Evolutionary conservation across 1,140 invertebrate genomes (phyloP), one percentile per base, ranked within the genome.

Genomic region (Drosophila kurseongensis): DNA sequence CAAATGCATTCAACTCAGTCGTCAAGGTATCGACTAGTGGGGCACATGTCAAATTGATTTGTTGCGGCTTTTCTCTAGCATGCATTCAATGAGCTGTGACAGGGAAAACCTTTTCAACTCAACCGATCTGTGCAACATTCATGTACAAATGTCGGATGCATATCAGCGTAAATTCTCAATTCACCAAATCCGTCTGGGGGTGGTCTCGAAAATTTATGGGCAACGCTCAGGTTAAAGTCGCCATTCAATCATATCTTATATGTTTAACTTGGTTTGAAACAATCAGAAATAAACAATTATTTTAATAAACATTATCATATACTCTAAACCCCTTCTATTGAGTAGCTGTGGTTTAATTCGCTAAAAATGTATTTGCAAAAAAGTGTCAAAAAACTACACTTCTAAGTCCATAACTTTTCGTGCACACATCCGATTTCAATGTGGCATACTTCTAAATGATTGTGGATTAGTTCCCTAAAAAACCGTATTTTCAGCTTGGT

Each of bases 41-140:
- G 50, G 71, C 79, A 83, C 69, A 78, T 84, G 80, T 89, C 84
- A 89, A 80, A 89, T 84, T 71, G 80, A 88, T 89, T 88, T 89
- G 80, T 32, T 69, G 68, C 74, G 73, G 65, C 62, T 71, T 83
- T 60, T 61, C 45, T 59, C 63, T 58, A 55, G 42, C 66, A 38
- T 42, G 58, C 51, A 73, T 9, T 68, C 84, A 89, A 44, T 88
- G 84, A 89, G 73, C 76, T 89, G 84, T 78, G 75, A 89, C 74
- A 60, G 82, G 59, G 56, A 80, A 89, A 80, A 80, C 47, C 51
- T 62, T 83, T 89, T 83, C 73, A 88, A 78, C 84, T 79, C 27
- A 50, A 47, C 83, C 84, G 77, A 74, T 50, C 35, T 61, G 58
- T 35, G 51, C 12, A 48, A 23, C 41, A 65, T 72, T 58, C 55